Percentiles rank a stretch among this genome's conserved stretches.
phyloP scores from a whole-genome alignment of 2,888 invertebrate genomes.

The Auanema sp. region DNA sequence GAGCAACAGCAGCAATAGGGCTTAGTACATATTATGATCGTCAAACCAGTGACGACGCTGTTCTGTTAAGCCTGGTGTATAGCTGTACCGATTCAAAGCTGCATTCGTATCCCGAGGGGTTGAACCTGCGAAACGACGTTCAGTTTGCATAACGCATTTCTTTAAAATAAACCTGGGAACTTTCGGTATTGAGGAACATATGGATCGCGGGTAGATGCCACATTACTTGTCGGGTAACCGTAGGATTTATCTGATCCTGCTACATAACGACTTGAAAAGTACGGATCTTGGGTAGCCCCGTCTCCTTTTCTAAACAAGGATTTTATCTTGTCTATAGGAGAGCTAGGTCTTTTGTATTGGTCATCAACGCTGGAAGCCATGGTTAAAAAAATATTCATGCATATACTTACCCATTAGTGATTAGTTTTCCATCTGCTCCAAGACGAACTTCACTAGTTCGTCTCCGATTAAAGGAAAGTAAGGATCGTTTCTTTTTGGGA shows the following conservation, averaged over 20 bases:
- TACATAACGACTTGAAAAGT: conserved; percentile 3
- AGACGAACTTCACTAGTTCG: conserved; percentile 48
- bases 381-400: not conserved
- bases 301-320: conserved; percentile 50
- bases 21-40: conserved; percentile 35
- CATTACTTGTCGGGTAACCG: conserved; percentile 13
- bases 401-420: conserved; percentile 39
- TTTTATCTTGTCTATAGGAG: conserved; percentile 63
- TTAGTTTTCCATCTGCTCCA: conserved; percentile 53
- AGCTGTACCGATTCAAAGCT: conserved; percentile 45
- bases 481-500: conserved; percentile 43
- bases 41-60: conserved; percentile 50
- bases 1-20: not conserved
- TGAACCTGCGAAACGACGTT: conserved; percentile 22
- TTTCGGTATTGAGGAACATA: conserved; percentile 45
- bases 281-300: conserved; percentile 9
- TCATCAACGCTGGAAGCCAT: not conserved
- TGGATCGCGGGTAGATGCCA: conserved; percentile 27
- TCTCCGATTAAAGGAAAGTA: conserved; percentile 50
- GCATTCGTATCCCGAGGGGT: conserved; percentile 28
- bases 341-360: conserved; percentile 54
- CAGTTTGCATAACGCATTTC: not conserved
- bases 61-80: conserved; percentile 44
- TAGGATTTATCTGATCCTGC: conserved; percentile 15
- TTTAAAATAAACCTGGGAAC: conserved; percentile 32